Base-by-base conservation (phyloP, 2,888 invertebrate genomes). In the Dicranocentrus wangi region DNA sequence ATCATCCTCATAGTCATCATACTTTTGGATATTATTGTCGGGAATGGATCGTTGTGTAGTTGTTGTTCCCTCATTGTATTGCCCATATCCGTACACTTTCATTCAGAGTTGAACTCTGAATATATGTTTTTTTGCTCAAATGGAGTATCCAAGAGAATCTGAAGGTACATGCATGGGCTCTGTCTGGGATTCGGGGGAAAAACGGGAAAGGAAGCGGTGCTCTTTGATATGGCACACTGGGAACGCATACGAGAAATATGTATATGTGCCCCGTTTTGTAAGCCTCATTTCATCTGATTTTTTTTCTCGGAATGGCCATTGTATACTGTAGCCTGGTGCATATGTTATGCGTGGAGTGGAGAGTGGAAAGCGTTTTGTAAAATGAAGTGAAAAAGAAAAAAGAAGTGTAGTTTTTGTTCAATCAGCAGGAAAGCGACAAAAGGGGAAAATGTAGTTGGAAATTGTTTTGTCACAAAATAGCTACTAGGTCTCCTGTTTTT, bases 1-100 rank as follows among this genome's bases (percentile, higher is more conserved):
- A 63, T 63, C 63, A 15, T 60, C 2, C 15, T 60, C 25, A 27
- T 60, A 60, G 60, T 60, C 60, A 63, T 63, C 63, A 39, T 63
- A 39, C 21, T 63, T 21, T 55, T 2, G 21, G 13, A 63, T 63
- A 63, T 63, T 63, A 63, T 63, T 63, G 23, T 42, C 21, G 39
- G 15, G 42, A 42, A 63, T 63, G 63, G 42, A 60, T 60, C 60
- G 28, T 60, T 60, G 27, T 58, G 19, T 61, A 39, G 63, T 63
- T 63, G 63, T 60, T 60, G 60, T 63, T 63, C 21, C 21, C 63
- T 63, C 63, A 21, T 63, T 21, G 13, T 27, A 27, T 63, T 13
- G 17, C 21, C 28, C 47, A 19, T 13, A n/a, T 60, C 13, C 23
- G 10, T 58, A 2, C 25, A 25, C 19, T 51, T n/a, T 7, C 7